These are phyloP conservation scores for Zenarchopterus dispar DNA, from an alignment of 2,797 vertebrate genomes.

Conservation along the genomic window DNA sequence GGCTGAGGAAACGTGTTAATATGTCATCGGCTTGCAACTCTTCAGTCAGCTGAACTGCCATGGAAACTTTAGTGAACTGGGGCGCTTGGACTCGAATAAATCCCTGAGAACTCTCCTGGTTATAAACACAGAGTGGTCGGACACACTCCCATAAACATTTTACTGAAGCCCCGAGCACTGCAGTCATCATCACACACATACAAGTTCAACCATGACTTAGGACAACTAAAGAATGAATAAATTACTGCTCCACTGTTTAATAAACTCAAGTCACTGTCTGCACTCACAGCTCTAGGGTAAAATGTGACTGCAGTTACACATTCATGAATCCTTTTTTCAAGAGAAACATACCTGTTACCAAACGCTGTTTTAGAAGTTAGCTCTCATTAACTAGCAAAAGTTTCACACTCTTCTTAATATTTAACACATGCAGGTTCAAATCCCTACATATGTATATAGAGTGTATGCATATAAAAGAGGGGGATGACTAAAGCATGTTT, in stretches of 20 bases:
- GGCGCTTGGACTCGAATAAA: slow-evolving; percentile 96
- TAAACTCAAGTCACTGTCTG: slow-evolving; percentile 16
- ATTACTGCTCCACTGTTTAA: slow-evolving; percentile 36
- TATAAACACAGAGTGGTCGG: slow-evolving; percentile 8
- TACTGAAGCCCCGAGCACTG: not conserved
- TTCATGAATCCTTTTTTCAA: not conserved
- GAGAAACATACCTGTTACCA: not conserved
- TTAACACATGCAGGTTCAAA: no score
- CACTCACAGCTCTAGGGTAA: slow-evolving; percentile 3
- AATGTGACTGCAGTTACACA: slow-evolving; percentile 11
- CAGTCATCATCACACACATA: not conserved
- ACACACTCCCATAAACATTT: slow-evolving; percentile 16
- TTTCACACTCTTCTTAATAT: no score
- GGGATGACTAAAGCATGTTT: no score
- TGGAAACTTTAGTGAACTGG: slow-evolving; percentile 96
- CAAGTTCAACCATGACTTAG: not conserved
- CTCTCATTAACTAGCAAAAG: no score
- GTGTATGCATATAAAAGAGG: no score
- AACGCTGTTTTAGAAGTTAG: not conserved
- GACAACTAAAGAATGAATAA: slow-evolving; percentile 21
- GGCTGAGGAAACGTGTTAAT: slow-evolving; percentile 92
- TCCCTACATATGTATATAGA: no score
- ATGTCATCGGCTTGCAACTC: slow-evolving; percentile 92
- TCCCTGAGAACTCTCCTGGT: slow-evolving; percentile 86
- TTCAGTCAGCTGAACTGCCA: slow-evolving; percentile 96